Base-by-base conservation (phyloP, 2,888 invertebrate genomes). In the Quadroppia sp. region DNA sequence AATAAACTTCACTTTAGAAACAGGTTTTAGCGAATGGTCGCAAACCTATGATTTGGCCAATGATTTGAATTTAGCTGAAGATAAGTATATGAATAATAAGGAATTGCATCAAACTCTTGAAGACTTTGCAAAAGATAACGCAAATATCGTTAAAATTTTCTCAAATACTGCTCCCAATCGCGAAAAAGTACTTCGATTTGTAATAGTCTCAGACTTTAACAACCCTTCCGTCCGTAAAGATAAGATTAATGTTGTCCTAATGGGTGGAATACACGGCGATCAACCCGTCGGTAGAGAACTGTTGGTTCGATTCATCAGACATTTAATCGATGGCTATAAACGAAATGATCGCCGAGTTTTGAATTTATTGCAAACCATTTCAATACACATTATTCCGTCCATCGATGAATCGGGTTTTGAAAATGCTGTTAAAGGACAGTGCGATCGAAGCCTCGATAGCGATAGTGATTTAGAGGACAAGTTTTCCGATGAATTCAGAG, bases 271-370 rank as follows among this genome's bases (percentile, higher is more conserved):
- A 71, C 91, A 89, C 81, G 89, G 88, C 0, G 88, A 89, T 0
- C 90, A 94, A 80, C 91, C 92, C 0, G 84, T 91, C 20, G 93
- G 94, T 0, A 87, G 94, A 72, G 95, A 96, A 82, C 85, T 96
- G 75, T 83, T 90, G 0, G 80, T 94, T 0, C 89, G 94, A 82
- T 85, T 96, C 78, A 90, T 90, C 0, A 87, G 91, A 0, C 94
- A 95, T 83, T 83, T 95, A 25, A 82, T 89, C 30, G 87, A 86
- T 72, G 93, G 81, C 30, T 79, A 80, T 72, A 83, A 85, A 61
- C 85, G 88, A 72, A 87, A 87, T 32, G 89, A 93, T 79, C 88
- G 88, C 0, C 81, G 85, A 0, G 87, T 91, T 76, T 76, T 85
- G 53, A 82, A 83, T 25, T 82, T 95, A 17, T 81, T 95, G 6